These are phyloP conservation scores for Rapana venosa DNA, from an alignment of 2,888 invertebrate genomes.

Conservation along the genomic window DNA sequence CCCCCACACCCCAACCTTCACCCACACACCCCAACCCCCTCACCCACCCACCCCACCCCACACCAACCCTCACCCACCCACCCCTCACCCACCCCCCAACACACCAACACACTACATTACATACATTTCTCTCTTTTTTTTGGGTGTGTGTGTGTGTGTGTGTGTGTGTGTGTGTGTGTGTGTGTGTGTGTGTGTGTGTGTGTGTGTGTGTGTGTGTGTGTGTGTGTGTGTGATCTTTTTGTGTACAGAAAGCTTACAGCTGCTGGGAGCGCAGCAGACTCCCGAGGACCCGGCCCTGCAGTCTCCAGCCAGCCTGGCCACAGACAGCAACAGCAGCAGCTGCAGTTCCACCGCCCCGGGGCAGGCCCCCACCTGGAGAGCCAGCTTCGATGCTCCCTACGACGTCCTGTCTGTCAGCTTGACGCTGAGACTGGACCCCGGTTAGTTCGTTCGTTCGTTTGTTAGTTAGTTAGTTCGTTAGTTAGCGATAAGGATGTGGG, in stretches of 20 bases:
- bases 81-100: neutral
- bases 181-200: neutral
- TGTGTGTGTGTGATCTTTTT: neutral
- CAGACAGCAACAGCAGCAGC: neutral
- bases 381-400: neutral
- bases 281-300: neutral
- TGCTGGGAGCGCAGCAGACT: neutral
- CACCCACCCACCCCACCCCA: neutral
- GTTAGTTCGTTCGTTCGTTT: no score
- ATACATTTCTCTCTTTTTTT: neutral
- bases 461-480: no score
- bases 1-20: neutral
- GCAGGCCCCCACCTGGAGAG: neutral
- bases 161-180: neutral
- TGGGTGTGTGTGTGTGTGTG: neutral
- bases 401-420: neutral
- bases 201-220: neutral
- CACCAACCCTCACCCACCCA: neutral
- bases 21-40: neutral
- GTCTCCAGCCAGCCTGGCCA: neutral
- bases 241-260: neutral
- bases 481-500: no score
- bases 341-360: neutral
- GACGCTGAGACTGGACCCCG: no score
- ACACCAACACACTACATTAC: neutral